These are phyloP conservation scores for Drosophila sordidula DNA, from an alignment of 2,888 invertebrate species.

Conservation along the genomic window DNA sequence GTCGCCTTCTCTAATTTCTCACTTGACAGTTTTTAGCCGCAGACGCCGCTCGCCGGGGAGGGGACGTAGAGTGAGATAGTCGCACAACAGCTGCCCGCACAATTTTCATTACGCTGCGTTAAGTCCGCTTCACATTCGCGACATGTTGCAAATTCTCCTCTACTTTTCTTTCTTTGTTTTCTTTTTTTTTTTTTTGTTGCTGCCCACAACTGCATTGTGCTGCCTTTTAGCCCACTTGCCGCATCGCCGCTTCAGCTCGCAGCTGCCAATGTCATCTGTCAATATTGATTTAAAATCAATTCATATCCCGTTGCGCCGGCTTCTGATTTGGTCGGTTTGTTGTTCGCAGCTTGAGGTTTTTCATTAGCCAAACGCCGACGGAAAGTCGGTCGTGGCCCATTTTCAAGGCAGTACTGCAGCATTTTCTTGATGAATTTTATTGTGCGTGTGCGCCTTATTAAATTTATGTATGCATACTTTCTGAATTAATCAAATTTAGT, in stretches of 20 bases:
- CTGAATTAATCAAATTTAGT: constrained; percentile 73
- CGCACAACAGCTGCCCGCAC: constrained; percentile 23
- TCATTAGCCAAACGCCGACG: constrained; percentile 53
- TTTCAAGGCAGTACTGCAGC: constrained; percentile 2
- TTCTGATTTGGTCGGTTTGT: constrained; percentile 55
- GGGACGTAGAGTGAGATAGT: background rate
- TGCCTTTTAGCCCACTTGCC: background rate
- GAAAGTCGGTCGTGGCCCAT: constrained; percentile 17
- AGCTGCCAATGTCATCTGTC: constrained; percentile 73
- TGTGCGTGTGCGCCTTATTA: constrained; percentile 36
- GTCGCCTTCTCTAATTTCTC: constrained; percentile 53
- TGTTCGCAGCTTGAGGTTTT: constrained; percentile 64
- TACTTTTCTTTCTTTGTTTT: background rate
- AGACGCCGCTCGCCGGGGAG: constrained; percentile 4
- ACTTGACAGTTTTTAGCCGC: constrained; percentile 51
- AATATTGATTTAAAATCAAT: constrained; percentile 80
- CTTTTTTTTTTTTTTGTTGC: constrained; percentile 21
- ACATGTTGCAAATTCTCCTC: constrained; percentile 51
- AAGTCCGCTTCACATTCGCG: constrained; percentile 43
- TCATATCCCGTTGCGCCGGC: constrained; percentile 67
- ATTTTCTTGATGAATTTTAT: background rate
- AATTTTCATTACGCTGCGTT: constrained; percentile 55
- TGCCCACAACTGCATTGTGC: constrained; percentile 24
- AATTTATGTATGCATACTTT: constrained; percentile 45
- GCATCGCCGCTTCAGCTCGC: constrained; percentile 9